These are phyloP conservation scores for Rapana venosa DNA, from an alignment of 2,888 invertebrate genomes.

Conservation along the genomic window DNA sequence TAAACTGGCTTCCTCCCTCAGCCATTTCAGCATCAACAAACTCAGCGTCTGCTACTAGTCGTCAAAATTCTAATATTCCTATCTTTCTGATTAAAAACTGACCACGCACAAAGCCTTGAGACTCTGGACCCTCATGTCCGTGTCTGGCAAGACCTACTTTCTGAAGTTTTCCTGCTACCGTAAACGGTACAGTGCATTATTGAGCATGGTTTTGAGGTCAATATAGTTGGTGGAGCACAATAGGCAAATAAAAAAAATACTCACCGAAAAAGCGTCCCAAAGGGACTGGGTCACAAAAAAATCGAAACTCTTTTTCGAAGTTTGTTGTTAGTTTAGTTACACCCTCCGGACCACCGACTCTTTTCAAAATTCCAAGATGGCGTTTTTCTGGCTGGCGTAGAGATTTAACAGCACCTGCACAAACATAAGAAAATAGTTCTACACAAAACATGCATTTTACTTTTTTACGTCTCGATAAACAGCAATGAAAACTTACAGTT, in stretches of 20 bases:
- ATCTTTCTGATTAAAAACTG: too few relatives aligned
- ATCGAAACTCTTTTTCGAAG: constrained; percentile 41
- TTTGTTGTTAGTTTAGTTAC: constrained; percentile 22
- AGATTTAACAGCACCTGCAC: constrained; percentile 42
- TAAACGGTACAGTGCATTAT: not conserved
- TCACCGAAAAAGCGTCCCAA: constrained; percentile 54
- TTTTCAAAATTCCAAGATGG: constrained; percentile 54
- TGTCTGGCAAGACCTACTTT: not conserved
- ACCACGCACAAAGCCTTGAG: not conserved
- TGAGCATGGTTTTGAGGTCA: not conserved
- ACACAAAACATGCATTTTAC: not conserved
- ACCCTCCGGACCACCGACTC: constrained; percentile 35
- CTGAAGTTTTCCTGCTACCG: constrained; percentile 6
- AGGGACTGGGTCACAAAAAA: constrained; percentile 43
- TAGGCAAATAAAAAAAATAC: not conserved
- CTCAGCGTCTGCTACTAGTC: too few relatives aligned
- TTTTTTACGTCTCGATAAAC: not conserved
- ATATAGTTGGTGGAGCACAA: not conserved
- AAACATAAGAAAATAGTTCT: constrained; percentile 35
- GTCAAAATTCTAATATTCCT: too few relatives aligned
- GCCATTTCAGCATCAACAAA: too few relatives aligned
- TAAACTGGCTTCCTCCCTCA: too few relatives aligned
- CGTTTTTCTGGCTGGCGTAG: constrained; percentile 46
- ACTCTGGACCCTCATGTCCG: too few relatives aligned
- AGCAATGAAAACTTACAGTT: not conserved